A percentile compares a stretch with the other conserved stretches of the same genome.
phyloP scores from a whole-genome alignment of 2,888 invertebrate genomes.

The Oxytorus armatus region DNA sequence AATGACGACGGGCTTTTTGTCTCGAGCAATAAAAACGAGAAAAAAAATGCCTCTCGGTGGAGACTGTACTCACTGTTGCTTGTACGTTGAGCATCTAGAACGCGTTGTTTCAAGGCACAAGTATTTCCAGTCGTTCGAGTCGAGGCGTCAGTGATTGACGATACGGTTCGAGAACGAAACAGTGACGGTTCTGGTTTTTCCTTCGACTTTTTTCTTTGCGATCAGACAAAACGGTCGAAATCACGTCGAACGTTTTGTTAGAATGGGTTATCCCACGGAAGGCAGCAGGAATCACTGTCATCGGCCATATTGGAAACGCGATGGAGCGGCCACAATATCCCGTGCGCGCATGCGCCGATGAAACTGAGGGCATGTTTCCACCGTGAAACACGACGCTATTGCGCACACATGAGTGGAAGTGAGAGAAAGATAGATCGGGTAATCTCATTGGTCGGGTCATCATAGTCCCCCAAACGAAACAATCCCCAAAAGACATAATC shows the following conservation, averaged over 20 bases:
- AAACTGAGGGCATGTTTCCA: too few relatives aligned
- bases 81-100: slow-evolving; percentile 48
- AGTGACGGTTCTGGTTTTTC: slow-evolving; percentile 16
- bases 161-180: background rate
- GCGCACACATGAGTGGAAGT: too few relatives aligned
- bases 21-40: background rate
- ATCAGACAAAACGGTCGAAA: slow-evolving; percentile 60
- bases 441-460: too few relatives aligned
- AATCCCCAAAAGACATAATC: too few relatives aligned
- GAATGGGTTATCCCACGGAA: slow-evolving; percentile 68
- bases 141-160: background rate
- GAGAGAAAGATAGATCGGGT: too few relatives aligned
- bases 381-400: too few relatives aligned
- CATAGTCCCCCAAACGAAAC: too few relatives aligned
- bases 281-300: slow-evolving; percentile 69
- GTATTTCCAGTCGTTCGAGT: slow-evolving; percentile 15
- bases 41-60: slow-evolving; percentile 39
- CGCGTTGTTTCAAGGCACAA: slow-evolving; percentile 55
- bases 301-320: slow-evolving; percentile 67
- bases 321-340: too few relatives aligned
- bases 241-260: slow-evolving; percentile 59
- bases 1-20: background rate
- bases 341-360: slow-evolving; percentile 30
- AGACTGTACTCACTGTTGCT: slow-evolving; percentile 47
- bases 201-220: background rate